Evolutionary conservation across 2,797 vertebrate genomes (phyloP).

Genomic region (Hyperoplus lanceolatus): DNA sequence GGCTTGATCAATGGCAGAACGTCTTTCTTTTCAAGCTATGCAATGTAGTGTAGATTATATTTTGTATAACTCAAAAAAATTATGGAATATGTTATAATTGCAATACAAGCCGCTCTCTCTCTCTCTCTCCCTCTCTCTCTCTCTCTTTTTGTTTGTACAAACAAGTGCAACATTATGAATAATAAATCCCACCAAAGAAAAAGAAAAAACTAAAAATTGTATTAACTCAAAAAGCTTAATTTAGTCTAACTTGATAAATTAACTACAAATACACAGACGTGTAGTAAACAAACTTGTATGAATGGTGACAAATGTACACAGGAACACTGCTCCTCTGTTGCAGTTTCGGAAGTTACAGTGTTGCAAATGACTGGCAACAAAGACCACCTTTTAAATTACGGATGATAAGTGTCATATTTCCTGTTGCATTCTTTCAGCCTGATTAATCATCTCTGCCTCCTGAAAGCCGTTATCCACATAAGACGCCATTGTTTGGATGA

Average conservation of each 20-base stretch:
- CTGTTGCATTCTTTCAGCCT: conserved; percentile 87
- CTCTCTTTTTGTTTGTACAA: neutral
- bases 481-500: conserved; percentile 83
- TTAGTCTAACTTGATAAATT: too few relatives aligned
- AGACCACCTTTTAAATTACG: neutral
- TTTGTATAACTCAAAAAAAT: neutral
- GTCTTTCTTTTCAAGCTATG: neutral
- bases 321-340: neutral
- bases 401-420: conserved; percentile 68
- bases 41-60: neutral
- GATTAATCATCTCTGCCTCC: conserved; percentile 90
- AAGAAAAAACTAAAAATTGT: neutral
- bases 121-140: too few relatives aligned
- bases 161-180: neutral
- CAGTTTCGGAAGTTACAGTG: neutral
- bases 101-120: too few relatives aligned
- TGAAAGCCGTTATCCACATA: conserved; percentile 92
- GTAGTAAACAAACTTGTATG: neutral
- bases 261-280: too few relatives aligned
- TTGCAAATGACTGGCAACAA: neutral
- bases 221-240: too few relatives aligned
- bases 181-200: neutral
- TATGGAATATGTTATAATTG: too few relatives aligned
- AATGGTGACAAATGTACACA: neutral
- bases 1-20: conserved; percentile 2